Evolutionary conservation across 2,113 vertebrate genomes (phyloP).

Genomic region (Coregonus clupeaformis): DNA sequence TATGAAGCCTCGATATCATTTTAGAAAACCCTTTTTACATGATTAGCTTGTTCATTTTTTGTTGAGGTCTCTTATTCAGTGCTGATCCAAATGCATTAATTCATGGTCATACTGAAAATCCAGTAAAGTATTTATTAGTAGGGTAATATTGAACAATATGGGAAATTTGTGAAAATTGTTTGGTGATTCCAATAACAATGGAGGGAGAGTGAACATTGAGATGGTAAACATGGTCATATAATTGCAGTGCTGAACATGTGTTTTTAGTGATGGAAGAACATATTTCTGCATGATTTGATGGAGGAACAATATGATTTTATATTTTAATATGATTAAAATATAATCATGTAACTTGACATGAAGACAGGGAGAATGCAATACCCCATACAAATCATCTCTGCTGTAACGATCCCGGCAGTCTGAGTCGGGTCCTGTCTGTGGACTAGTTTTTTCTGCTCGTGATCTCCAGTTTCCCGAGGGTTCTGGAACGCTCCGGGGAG

Average conservation of each 20-base stretch:
- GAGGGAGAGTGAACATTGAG: constrained; percentile 68
- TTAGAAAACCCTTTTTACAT: constrained; percentile 10
- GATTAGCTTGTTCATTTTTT: constrained; percentile 16
- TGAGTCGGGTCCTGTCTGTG: too few relatives aligned
- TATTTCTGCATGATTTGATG: constrained; percentile 15
- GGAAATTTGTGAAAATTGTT: constrained; percentile 10
- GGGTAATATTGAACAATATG: too few relatives aligned
- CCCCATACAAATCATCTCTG: constrained; percentile 71
- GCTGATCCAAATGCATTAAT: constrained; percentile 48
- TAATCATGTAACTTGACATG: constrained; percentile 57
- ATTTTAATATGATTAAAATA: neutral
- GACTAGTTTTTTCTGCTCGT: too few relatives aligned
- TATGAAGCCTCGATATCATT: neutral
- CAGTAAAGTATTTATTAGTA: too few relatives aligned
- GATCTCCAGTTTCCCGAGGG: too few relatives aligned
- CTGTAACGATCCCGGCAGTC: too few relatives aligned
- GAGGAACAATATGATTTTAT: neutral
- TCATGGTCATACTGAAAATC: constrained; percentile 29
- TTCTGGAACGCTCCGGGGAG: too few relatives aligned
- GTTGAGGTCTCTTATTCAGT: constrained; percentile 32
- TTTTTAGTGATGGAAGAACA: constrained; percentile 40
- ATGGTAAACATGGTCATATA: constrained; percentile 57
- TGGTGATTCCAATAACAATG: constrained; percentile 26
- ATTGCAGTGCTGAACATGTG: constrained; percentile 52
- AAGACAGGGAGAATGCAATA: constrained; percentile 37